These are phyloP conservation scores for Forpus xanthops DNA, from an alignment of 2,797 vertebrate species.

Conservation along the genomic window DNA sequence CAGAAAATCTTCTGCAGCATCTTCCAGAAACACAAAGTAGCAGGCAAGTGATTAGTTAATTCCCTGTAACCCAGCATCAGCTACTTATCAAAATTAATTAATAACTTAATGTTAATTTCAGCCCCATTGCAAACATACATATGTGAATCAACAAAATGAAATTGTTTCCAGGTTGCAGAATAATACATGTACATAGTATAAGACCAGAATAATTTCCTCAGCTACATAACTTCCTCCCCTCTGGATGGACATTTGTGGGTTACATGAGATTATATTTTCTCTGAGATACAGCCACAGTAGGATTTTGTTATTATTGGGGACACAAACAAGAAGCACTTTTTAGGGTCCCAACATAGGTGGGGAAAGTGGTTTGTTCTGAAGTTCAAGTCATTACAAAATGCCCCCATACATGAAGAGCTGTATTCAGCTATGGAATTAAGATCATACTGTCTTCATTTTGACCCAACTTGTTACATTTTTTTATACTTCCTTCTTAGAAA, in stretches of 20 bases:
- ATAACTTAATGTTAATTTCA: not conserved
- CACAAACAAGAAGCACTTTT: not conserved
- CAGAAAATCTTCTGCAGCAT: not conserved
- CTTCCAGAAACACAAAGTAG: not conserved
- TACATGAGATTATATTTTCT: not conserved
- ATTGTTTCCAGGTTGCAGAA: not conserved
- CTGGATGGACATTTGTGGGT: not conserved
- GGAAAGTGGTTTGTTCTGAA: not conserved
- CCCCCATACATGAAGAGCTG: not conserved
- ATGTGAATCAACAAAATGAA: not conserved
- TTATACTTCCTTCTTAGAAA: not conserved
- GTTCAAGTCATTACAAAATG: not conserved
- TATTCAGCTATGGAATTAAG: not conserved
- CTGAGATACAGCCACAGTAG: not conserved
- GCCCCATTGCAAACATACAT: not conserved
- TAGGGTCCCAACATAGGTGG: not conserved
- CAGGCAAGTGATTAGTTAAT: not conserved
- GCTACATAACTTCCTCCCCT: not conserved
- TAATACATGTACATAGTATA: not conserved
- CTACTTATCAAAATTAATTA: not conserved
- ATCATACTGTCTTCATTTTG: not conserved
- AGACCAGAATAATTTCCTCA: not conserved
- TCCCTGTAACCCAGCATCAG: not conserved
- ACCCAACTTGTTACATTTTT: not conserved
- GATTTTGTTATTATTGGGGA: not conserved